Percentiles rank a stretch among this genome's conserved stretches.
phyloP scores from a whole-genome alignment of 2,888 invertebrate species.

The Sesamia inferens region DNA sequence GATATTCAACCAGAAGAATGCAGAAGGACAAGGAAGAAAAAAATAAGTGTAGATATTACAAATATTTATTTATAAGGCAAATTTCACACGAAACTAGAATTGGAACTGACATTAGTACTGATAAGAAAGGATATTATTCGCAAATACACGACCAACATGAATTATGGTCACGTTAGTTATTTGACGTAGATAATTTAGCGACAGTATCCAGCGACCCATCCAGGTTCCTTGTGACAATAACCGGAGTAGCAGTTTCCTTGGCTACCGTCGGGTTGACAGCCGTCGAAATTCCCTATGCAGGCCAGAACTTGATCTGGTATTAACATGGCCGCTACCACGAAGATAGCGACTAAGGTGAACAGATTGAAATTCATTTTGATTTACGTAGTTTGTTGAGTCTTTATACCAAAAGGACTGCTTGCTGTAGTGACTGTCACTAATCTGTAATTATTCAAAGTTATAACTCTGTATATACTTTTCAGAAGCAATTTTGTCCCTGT shows the following conservation, averaged over 20 bases:
- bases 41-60: neutral
- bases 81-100: neutral
- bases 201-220: slow-evolving; percentile 1
- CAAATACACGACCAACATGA: neutral
- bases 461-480: neutral
- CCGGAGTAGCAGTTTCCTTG: slow-evolving; percentile 11
- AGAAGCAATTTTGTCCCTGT: neutral
- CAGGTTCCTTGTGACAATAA: slow-evolving; percentile 6
- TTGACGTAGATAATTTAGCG: neutral
- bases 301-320: slow-evolving; percentile 5
- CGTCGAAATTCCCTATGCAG: slow-evolving; percentile 1
- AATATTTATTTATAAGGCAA: neutral
- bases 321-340: slow-evolving; percentile 4
- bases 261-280: slow-evolving; percentile 5
- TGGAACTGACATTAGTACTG: neutral
- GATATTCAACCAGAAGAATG: no score
- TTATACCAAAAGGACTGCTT: neutral
- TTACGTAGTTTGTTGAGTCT: neutral
- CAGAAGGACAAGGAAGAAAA: neutral
- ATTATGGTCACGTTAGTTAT: neutral
- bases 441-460: neutral
- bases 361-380: slow-evolving; percentile 3
- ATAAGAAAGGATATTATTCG: neutral
- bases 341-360: neutral
- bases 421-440: neutral